Evolutionary conservation across 2,797 vertebrate genomes (phyloP).

Genomic region (Thunnus albacares): DNA sequence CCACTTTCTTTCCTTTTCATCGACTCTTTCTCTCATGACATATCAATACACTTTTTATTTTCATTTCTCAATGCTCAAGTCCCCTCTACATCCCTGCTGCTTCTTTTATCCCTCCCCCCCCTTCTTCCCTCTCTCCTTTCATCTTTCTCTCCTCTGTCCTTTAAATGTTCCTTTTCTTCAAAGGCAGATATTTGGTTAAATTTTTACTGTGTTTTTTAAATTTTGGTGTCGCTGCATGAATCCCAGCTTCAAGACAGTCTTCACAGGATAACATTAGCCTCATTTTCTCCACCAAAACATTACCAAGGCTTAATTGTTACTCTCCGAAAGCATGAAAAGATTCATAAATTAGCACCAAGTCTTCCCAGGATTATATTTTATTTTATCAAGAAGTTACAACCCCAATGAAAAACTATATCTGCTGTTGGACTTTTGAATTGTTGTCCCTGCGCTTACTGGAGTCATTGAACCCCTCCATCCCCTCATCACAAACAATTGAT

Average conservation of each 20-base stretch:
- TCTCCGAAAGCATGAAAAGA: constrained; percentile 13
- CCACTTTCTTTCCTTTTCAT: not conserved
- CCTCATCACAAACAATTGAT: constrained; percentile 48
- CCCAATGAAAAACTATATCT: not conserved
- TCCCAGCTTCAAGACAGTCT: not conserved
- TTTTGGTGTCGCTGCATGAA: constrained; percentile 6
- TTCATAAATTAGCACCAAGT: not conserved
- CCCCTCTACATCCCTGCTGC: not conserved
- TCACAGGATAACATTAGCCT: constrained; percentile 16
- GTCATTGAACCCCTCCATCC: constrained; percentile 25
- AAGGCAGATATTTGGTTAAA: constrained; percentile 3
- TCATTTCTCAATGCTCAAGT: not conserved
- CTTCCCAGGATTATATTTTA: constrained; percentile 20
- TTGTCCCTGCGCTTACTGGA: constrained; percentile 20
- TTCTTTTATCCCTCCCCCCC: not conserved
- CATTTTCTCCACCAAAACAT: constrained; percentile 36
- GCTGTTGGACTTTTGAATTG: not conserved
- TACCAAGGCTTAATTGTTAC: constrained; percentile 14
- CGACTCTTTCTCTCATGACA: not conserved
- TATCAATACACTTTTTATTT: not conserved
- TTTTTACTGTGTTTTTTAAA: constrained; percentile 14
- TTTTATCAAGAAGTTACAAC: constrained; percentile 42
- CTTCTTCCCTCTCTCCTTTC: not conserved
- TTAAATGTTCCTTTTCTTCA: not conserved
- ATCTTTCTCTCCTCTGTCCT: constrained; percentile 10